These are phyloP conservation scores for Eulemur mongoz DNA, from an alignment of 2,797 vertebrate species.

Conservation along the genomic window DNA sequence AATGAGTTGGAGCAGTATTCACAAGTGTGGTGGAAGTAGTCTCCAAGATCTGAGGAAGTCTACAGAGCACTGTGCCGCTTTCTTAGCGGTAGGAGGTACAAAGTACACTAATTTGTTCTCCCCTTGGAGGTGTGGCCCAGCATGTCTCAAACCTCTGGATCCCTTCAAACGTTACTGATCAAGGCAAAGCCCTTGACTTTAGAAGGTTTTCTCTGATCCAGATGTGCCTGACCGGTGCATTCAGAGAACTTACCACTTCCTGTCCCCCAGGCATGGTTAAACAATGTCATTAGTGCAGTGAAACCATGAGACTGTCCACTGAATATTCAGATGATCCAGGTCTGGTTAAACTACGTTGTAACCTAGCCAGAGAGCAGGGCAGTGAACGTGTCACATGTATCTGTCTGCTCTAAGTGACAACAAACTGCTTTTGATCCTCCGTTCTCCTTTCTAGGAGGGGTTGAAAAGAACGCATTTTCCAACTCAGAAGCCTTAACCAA, in stretches of 20 bases:
- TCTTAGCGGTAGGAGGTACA: neutral
- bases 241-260: neutral
- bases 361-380: neutral
- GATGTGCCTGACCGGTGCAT: neutral
- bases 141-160: neutral
- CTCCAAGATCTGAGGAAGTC: neutral
- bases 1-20: neutral
- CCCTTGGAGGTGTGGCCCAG: neutral
- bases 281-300: neutral
- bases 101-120: neutral
- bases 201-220: neutral
- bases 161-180: neutral
- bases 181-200: neutral
- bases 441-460: neutral
- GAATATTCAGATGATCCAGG: neutral
- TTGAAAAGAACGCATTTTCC: slow-evolving; percentile 49
- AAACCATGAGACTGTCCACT: neutral
- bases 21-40: neutral
- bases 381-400: neutral
- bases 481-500: neutral
- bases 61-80: neutral
- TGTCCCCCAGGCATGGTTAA: neutral
- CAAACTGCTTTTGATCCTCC: neutral
- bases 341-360: neutral
- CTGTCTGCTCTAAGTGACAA: neutral